Conservation (phyloP, 2,797 vertebrate genomes). For the Cyprinodon diabolis region DNA sequence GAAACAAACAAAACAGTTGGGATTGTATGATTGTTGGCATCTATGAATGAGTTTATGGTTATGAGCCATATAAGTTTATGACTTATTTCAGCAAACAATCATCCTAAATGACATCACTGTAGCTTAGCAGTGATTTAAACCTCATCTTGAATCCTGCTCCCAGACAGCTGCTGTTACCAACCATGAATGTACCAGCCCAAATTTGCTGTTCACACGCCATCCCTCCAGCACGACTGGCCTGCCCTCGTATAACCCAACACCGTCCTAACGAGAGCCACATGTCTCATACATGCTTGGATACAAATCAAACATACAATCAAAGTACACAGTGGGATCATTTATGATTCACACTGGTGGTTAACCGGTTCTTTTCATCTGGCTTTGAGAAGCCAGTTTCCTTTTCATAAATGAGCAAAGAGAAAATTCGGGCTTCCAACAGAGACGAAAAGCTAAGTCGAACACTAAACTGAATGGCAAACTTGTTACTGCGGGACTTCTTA, state of each 20-base stretch:
- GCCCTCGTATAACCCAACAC: constrained; percentile 64
- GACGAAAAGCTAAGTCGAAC: constrained; percentile 46
- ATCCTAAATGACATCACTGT: constrained; percentile 26
- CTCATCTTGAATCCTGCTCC: constrained; percentile 55
- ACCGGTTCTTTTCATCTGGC: constrained; percentile 61
- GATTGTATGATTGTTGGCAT: neutral
- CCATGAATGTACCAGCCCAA: constrained; percentile 62
- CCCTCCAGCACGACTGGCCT: constrained; percentile 45
- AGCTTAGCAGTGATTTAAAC: constrained; percentile 63
- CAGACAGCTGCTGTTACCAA: constrained; percentile 44
- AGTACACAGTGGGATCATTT: constrained; percentile 56
- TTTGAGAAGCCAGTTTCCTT: constrained; percentile 39
- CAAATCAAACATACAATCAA: constrained; percentile 71
- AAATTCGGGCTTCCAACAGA: constrained; percentile 50
- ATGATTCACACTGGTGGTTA: constrained; percentile 59
- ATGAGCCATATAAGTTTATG: neutral
- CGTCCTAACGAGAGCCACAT: constrained; percentile 71
- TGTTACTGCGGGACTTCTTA: constrained; percentile 35
- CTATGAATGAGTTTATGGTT: constrained; percentile 17
- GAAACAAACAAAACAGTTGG: neutral
- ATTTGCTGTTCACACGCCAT: constrained; percentile 71
- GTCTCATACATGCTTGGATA: constrained; percentile 45
- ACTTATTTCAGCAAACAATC: constrained; percentile 27
- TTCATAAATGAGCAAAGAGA: constrained; percentile 48
- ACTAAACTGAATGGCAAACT: constrained; percentile 30